These are phyloP conservation scores for Ianthella basta DNA, from an alignment of 37 sponge, comb jelly and placozoan genomes.

Conservation along the genomic window DNA sequence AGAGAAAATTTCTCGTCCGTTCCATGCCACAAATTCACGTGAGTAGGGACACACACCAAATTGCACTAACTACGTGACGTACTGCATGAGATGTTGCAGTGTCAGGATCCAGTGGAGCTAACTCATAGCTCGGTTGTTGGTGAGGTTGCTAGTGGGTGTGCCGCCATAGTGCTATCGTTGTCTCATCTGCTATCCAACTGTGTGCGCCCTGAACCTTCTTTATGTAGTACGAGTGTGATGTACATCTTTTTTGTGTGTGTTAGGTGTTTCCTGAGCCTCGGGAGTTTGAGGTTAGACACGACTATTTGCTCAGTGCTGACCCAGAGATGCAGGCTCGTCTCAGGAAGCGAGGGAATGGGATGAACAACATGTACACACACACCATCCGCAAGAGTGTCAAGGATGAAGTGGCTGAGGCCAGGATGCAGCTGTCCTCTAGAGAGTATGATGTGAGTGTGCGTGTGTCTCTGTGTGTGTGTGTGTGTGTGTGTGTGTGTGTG, in stretches of 20 bases:
- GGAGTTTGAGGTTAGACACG: conserved; percentile 81
- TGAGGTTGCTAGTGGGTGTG: neutral
- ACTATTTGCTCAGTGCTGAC: conserved; percentile 62
- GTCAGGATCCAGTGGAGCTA: too few relatives aligned
- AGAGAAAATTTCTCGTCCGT: conserved; percentile 76
- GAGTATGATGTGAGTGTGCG: conserved; percentile 55
- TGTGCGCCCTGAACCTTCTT: too few relatives aligned
- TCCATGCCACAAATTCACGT: conserved; percentile 40
- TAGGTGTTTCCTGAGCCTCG: conserved; percentile 60
- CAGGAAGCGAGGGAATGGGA: conserved; percentile 75
- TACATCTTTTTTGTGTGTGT: neutral
- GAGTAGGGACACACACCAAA: neutral
- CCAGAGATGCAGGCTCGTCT: conserved; percentile 44
- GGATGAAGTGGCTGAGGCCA: conserved; percentile 61
- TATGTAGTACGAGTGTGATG: neutral
- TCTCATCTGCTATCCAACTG: too few relatives aligned
- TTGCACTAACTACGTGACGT: too few relatives aligned
- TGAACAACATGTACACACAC: conserved; percentile 54
- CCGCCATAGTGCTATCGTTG: too few relatives aligned
- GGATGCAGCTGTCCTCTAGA: conserved; percentile 51
- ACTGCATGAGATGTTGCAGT: neutral
- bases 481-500: neutral
- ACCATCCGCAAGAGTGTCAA: conserved; percentile 58
- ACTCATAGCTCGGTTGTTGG: too few relatives aligned
- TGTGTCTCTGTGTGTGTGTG: conserved; percentile 26